A percentile compares a stretch with the other conserved stretches of the same genome.
These are phyloP conservation scores for Rhinophrynus dorsalis DNA, from an alignment of 2,797 vertebrate species.

Conservation along the genomic window DNA sequence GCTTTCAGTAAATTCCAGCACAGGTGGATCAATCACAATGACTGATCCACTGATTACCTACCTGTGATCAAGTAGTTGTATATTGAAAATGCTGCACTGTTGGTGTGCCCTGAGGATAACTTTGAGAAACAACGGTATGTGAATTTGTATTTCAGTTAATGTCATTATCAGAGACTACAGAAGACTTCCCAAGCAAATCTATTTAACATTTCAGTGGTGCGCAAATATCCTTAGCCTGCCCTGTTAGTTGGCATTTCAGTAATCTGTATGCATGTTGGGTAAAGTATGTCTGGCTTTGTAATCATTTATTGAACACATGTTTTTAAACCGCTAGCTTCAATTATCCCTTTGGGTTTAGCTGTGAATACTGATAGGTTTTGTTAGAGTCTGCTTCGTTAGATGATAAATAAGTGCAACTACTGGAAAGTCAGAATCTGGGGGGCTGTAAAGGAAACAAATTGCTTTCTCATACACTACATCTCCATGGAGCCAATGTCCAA, in stretches of 20 bases:
- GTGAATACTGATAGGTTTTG: constrained; percentile 52
- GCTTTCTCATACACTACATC: background rate
- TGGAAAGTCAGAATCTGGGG: constrained; percentile 16
- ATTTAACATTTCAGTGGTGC: constrained; percentile 20
- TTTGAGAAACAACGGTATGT: too few relatives aligned
- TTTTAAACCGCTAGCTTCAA: constrained; percentile 54
- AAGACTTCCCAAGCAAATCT: background rate
- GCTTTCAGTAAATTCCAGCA: too few relatives aligned
- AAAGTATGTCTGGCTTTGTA: constrained; percentile 48
- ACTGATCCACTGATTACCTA: too few relatives aligned
- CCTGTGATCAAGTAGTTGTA: too few relatives aligned
- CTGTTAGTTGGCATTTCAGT: constrained; percentile 26
- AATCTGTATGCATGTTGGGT: constrained; percentile 46
- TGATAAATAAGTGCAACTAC: constrained; percentile 49
- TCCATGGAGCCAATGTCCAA: background rate
- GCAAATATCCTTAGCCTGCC: constrained; percentile 2
- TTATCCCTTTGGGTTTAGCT: constrained; percentile 40
- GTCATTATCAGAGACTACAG: background rate
- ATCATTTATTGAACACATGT: constrained; percentile 51
- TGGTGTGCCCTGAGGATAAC: too few relatives aligned
- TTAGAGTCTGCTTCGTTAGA: constrained; percentile 54
- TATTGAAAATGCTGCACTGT: too few relatives aligned
- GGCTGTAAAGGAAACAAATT: constrained; percentile 43
- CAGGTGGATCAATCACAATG: too few relatives aligned
- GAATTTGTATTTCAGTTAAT: background rate